Base-by-base conservation (phyloP, 2,113 vertebrate genomes). In the Petrocephalus zakoni region DNA sequence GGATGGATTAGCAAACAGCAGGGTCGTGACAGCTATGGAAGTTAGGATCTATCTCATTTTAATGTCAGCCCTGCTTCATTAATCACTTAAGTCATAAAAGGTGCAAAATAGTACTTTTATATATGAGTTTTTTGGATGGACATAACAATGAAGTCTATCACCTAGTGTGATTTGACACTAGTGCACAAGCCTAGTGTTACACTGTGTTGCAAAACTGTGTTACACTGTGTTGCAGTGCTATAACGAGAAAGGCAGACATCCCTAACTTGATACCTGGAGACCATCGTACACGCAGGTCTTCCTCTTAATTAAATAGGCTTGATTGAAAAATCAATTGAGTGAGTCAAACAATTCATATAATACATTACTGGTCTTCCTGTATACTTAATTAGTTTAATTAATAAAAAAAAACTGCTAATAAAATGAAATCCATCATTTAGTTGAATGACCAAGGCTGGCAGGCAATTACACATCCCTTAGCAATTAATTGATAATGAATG, bases 1-100 rank as follows among this genome's bases (percentile, higher is more conserved):
- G 6, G 90, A 7, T 61, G 22, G 19, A 64, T 90, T 91, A 46
- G 56, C 13, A 22, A 4, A 49, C 34, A 68, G 42, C 86, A 29
- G 5, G 56, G 5, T 2, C 75, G n/a, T 37, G 25, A 53, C 68
- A n/a, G 21, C 46, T 11, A n/a, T 46, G 37, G 81, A 22, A 83
- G 37, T 49, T 9, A 78, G 72, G 29, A 19, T 78, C 72, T 6
- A 78, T 13, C 25, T 29, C 61, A 29, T 10, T 68, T 68, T 64
- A n/a, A 25, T 29, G 47, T 5, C 47, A 49, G 47, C 47, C 5
- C 5, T 5, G 61, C 61, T 64, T n/a, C n/a, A 64, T 13, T 1
- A 68, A 68, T 68, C 4, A 29, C 61, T 29, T 25, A 68, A 68
- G 13, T 68, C 61, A 29, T 4, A 29, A 29, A 68, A 10, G 5